Conservation (phyloP, 2,797 vertebrate genomes). For the Serranus cabrilla region DNA sequence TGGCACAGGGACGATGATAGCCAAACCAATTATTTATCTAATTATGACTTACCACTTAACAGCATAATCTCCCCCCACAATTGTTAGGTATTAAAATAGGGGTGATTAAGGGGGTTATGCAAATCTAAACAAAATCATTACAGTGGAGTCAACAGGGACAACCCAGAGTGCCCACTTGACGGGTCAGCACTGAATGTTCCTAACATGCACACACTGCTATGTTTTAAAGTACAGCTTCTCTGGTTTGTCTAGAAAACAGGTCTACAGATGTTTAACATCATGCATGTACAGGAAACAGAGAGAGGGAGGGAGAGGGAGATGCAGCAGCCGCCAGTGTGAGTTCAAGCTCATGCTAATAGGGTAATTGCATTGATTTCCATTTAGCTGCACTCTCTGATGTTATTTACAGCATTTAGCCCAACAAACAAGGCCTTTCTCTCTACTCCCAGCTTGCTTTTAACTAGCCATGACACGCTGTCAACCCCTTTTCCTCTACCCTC, state of each 20-base stretch:
- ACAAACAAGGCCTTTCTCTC: slow-evolving; percentile 77
- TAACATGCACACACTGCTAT: slow-evolving; percentile 12
- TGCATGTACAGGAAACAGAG: slow-evolving; percentile 47
- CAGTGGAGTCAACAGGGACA: slow-evolving; percentile 85
- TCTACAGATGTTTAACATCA: slow-evolving; percentile 21
- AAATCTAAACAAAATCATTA: slow-evolving; percentile 86
- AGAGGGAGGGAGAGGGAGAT: slow-evolving; percentile 40
- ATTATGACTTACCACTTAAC: slow-evolving; percentile 98
- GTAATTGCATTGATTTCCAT: slow-evolving; percentile 90
- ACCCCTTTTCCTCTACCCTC: slow-evolving; percentile 60
- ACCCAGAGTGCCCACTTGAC: slow-evolving; percentile 73
- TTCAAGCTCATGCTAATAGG: slow-evolving; percentile 86
- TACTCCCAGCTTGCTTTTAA: slow-evolving; percentile 76
- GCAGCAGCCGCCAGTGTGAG: slow-evolving; percentile 71
- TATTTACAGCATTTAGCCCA: slow-evolving; percentile 87
- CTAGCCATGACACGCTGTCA: slow-evolving; percentile 78
- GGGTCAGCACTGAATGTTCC: not conserved
- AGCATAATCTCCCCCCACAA: slow-evolving; percentile 92
- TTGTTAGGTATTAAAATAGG: slow-evolving; percentile 92
- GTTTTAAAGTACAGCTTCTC: slow-evolving; percentile 20
- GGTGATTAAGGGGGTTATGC: slow-evolving; percentile 92
- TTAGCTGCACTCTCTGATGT: slow-evolving; percentile 87
- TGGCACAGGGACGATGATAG: slow-evolving; percentile 91
- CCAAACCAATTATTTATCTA: slow-evolving; percentile 98
- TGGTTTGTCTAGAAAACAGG: not conserved